These are phyloP conservation scores for Phrixothrix hirtus DNA, from an alignment of 2,888 invertebrate genomes.

Conservation along the genomic window DNA sequence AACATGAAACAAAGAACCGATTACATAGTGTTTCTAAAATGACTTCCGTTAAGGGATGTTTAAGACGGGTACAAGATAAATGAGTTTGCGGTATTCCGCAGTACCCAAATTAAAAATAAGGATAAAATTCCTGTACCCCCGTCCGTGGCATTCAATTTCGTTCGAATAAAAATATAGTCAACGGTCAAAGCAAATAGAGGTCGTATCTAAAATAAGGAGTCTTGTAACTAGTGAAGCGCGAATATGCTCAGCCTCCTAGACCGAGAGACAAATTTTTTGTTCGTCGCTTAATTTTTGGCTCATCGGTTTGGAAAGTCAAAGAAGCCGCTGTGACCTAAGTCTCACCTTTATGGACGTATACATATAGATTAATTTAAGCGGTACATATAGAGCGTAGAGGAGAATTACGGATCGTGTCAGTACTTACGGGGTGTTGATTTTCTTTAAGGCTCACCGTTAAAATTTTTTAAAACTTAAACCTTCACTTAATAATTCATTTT, in stretches of 20 bases:
- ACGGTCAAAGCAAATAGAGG: conserved; percentile 12
- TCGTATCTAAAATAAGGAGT: conserved; percentile 17
- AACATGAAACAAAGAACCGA: conserved; percentile 16
- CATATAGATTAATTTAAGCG: conserved; percentile 8
- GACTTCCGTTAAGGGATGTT: conserved; percentile 15
- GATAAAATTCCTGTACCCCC: too few relatives aligned
- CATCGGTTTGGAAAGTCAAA: conserved; percentile 56
- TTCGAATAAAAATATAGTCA: conserved; percentile 12
- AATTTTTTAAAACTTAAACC: conserved; percentile 7
- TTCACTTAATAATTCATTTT: background rate
- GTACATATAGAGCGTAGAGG: background rate
- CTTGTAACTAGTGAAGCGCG: conserved; percentile 36
- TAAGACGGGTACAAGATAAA: too few relatives aligned
- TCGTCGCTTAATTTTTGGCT: conserved; percentile 48
- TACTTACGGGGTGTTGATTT: conserved; percentile 22
- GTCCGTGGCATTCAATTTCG: too few relatives aligned
- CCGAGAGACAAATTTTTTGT: conserved; percentile 38
- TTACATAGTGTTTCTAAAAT: conserved; percentile 9
- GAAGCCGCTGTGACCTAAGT: conserved; percentile 41
- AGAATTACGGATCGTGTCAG: conserved; percentile 20
- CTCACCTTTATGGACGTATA: conserved; percentile 23
- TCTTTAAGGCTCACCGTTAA: conserved; percentile 4
- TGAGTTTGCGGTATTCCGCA: too few relatives aligned
- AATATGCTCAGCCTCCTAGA: conserved; percentile 37
- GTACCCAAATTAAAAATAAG: too few relatives aligned